Conservation (phyloP, 2,888 invertebrate genomes). For the Nephrotoma guestfalica region DNA sequence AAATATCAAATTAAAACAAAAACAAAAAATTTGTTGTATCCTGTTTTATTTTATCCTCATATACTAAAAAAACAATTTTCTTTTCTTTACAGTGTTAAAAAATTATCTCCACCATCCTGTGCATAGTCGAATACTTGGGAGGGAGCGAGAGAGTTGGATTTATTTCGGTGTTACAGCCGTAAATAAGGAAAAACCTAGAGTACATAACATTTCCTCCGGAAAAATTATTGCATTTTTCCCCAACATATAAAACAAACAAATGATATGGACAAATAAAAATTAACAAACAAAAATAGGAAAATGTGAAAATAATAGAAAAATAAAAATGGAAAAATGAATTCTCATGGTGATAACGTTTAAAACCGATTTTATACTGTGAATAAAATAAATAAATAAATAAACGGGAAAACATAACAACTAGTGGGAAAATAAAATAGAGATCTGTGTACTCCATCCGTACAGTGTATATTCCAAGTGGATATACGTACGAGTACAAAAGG, state of each 20-base stretch:
- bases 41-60: background rate
- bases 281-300: background rate
- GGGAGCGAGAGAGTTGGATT: background rate
- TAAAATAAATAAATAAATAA: background rate
- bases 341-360: background rate
- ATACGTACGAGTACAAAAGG: too few species aligned
- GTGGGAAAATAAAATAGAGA: background rate
- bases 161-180: background rate
- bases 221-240: background rate
- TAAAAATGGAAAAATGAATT: background rate
- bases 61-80: background rate
- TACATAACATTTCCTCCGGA: background rate
- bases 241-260: background rate
- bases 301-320: background rate
- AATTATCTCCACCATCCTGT: background rate
- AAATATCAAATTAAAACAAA: background rate
- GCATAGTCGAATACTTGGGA: background rate
- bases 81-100: background rate
- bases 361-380: background rate
- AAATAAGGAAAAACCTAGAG: background rate
- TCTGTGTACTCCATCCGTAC: background rate
- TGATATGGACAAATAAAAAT: background rate
- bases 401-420: background rate
- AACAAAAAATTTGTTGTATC: background rate
- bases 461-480: background rate